These are phyloP conservation scores for Eutrigla gurnardus DNA, from an alignment of 2,797 vertebrate genomes.

Conservation along the genomic window DNA sequence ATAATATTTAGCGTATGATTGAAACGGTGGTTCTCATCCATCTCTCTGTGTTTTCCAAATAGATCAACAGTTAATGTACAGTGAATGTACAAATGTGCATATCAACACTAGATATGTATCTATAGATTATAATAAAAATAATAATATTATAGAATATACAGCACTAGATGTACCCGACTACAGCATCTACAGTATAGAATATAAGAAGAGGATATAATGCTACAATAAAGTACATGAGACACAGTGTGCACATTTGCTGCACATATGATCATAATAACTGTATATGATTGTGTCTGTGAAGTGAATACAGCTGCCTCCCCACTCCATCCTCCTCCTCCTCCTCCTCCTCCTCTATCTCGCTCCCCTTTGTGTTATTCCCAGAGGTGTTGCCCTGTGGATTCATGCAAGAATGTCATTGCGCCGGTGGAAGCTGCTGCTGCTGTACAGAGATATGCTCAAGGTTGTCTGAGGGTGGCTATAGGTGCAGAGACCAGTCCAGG, in stretches of 20 bases:
- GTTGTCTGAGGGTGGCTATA: conserved; percentile 37
- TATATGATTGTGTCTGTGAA: neutral
- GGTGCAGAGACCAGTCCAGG: conserved; percentile 25
- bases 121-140: too few species aligned
- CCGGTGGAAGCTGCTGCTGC: conserved; percentile 32
- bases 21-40: neutral
- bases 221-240: too few species aligned
- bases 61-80: too few species aligned
- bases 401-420: conserved; percentile 23
- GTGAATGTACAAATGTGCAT: too few species aligned
- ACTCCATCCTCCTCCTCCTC: conserved; percentile 6
- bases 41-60: neutral
- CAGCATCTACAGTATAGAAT: too few species aligned
- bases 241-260: too few species aligned
- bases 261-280: too few species aligned
- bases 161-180: too few species aligned
- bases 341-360: neutral
- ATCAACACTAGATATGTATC: too few species aligned
- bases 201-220: too few species aligned
- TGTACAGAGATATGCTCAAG: conserved; percentile 41
- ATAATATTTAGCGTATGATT: neutral
- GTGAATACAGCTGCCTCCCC: neutral
- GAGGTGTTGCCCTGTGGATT: conserved; percentile 30
- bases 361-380: conserved; percentile 18
- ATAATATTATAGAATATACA: too few species aligned